Base-by-base conservation (phyloP, 2,113 vertebrate species). In the Poecile atricapillus region DNA sequence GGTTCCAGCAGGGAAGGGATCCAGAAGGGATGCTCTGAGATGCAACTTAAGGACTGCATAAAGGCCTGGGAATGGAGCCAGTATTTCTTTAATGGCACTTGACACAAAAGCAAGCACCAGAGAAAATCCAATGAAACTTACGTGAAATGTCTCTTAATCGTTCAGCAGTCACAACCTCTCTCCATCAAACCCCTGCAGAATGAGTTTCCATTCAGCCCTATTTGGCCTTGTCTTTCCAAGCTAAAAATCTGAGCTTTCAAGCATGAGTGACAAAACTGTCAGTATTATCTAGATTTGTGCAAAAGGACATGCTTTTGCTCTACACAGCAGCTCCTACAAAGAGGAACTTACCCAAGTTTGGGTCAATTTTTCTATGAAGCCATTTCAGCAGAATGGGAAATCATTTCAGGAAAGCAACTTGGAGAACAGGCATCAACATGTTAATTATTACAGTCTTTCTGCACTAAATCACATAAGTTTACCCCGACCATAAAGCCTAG, bases 71-170 rank as follows among this genome's bases (percentile, higher is more conserved):
- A 84, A 76, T 5, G 12, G 52, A 68, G 84, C 83, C 81, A 78
- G 56, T 13, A 2, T 46, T 65, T 64, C 74, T 52, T 1, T 20
- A n/a, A 7, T 4, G 17, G 39, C 39, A 46, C 68, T 87, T 15
- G 23, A 62, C 58, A 63, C 4, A 2, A 31, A 63, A 67, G 62
- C 76, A 83, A 86, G 55, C 47, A 79, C 35, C 62, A 50, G 62
- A 63, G 63, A 82, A 68, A 89, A 82, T 24, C 39, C 59, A 89
- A 55, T 52, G 69, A 52, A 93, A 79, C 87, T 84, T 89, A 91
- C 78, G 87, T 33, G 65, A 84, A 84, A 79, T 41, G 81, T 50
- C 74, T 87, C 53, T 82, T 91, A 94, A 94, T 89, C 90, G 68
- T 35, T 80, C 49, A 5, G 31, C 0, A 28, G 71, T 92, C 60